Evolutionary conservation across 2,888 invertebrate genomes (phyloP).

Genomic region (Neoaliturus tenellus): DNA sequence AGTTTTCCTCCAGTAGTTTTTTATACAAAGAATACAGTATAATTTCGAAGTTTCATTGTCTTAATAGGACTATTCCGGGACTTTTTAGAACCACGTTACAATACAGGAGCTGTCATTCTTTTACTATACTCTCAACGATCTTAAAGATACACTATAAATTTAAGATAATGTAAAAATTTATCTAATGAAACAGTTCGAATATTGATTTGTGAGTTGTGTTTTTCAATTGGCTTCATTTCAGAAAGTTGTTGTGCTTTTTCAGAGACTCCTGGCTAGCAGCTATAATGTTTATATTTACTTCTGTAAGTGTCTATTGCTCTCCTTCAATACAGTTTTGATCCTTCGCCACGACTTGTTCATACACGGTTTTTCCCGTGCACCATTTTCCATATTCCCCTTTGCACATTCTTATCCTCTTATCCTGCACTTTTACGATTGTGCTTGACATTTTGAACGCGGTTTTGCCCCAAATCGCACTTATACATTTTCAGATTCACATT

Average conservation of each 20-base stretch:
- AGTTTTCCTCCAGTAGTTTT: too few relatives aligned
- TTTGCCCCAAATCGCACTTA: background rate
- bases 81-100: too few relatives aligned
- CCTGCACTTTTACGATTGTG: constrained; percentile 1
- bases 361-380: background rate
- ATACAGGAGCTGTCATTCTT: too few relatives aligned
- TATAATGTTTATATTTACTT: constrained; percentile 5
- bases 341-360: background rate
- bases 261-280: constrained; percentile 3
- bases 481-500: background rate
- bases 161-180: background rate
- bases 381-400: background rate
- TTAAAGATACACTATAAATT: background rate
- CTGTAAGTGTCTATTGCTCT: background rate
- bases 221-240: background rate
- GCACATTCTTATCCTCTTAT: background rate
- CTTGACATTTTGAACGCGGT: constrained; percentile 11
- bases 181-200: background rate
- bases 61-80: too few relatives aligned
- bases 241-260: constrained; percentile 2
- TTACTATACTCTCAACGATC: too few relatives aligned
- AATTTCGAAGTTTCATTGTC: too few relatives aligned
- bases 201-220: background rate
- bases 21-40: too few relatives aligned
- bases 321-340: background rate